phyloP scores from a whole-genome alignment of 2,797 vertebrate genomes.

The Simalia tracyae region DNA sequence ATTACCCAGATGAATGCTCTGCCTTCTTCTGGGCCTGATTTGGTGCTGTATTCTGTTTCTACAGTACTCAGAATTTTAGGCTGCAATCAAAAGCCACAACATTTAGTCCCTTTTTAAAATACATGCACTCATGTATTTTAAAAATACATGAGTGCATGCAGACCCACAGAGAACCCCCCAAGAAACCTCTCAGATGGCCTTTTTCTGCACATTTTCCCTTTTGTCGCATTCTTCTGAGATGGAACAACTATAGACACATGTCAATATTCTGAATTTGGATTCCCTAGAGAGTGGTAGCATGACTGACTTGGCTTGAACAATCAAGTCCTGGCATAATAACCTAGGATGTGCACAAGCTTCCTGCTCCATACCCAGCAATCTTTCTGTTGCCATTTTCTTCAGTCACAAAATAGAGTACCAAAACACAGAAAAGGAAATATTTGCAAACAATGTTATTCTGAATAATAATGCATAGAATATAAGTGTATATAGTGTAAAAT shows the following conservation, averaged over 20 bases:
- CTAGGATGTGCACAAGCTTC: not conserved
- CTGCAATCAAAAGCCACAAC: not conserved
- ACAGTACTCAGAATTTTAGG: not conserved
- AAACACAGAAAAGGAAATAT: not conserved
- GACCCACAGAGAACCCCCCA: not conserved
- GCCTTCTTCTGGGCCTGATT: not conserved
- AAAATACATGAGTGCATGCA: not conserved
- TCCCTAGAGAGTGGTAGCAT: not conserved
- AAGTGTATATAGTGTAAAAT: not conserved
- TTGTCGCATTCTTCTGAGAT: not conserved
- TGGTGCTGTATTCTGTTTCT: not conserved
- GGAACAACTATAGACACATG: not conserved
- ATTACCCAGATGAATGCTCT: not conserved
- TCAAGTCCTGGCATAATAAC: not conserved
- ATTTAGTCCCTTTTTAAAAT: not conserved
- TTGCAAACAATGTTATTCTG: not conserved
- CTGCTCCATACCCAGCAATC: not conserved
- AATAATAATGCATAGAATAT: not conserved
- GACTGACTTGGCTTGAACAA: not conserved
- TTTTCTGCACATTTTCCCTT: not conserved
- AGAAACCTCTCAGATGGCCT: not conserved
- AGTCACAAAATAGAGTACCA: not conserved
- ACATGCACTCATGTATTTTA: not conserved
- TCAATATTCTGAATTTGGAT: not conserved
- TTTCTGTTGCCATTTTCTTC: not conserved